Conservation (phyloP, 2,113 vertebrate species). For the Lepisosteus oculatus region DNA sequence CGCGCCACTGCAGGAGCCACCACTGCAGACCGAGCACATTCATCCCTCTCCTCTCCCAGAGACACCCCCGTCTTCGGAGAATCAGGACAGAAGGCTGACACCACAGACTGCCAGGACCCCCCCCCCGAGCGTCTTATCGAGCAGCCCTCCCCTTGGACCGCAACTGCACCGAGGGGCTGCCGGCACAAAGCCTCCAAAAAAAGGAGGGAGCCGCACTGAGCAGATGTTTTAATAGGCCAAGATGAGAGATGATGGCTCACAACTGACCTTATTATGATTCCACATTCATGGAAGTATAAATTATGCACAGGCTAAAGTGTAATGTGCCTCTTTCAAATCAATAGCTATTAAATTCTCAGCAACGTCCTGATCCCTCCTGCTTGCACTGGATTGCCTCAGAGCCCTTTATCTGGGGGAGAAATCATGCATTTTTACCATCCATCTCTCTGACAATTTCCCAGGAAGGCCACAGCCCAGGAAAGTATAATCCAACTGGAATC, state of each 20-base stretch:
- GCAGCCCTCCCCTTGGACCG: too few relatives aligned
- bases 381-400: neutral
- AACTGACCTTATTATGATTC: slow-evolving; percentile 22
- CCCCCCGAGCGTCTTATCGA: too few relatives aligned
- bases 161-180: too few relatives aligned
- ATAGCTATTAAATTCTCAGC: slow-evolving; percentile 16
- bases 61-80: too few relatives aligned
- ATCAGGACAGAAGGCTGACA: too few relatives aligned
- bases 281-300: slow-evolving; percentile 26
- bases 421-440: neutral
- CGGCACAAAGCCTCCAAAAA: neutral
- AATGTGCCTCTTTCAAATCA: slow-evolving; percentile 36
- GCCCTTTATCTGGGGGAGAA: neutral
- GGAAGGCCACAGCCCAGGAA: too few relatives aligned
- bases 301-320: slow-evolving; percentile 29
- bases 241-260: slow-evolving; percentile 16
- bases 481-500: neutral
- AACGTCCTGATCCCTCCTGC: slow-evolving; percentile 14
- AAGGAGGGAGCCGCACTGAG: slow-evolving; percentile 15
- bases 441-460: neutral
- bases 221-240: slow-evolving; percentile 21
- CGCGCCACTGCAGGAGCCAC: too few relatives aligned
- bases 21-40: too few relatives aligned
- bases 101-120: too few relatives aligned
- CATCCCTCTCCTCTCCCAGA: too few relatives aligned